Conservation (phyloP, 1,140 invertebrate genomes). For the Scaptomyza pallida region DNA sequence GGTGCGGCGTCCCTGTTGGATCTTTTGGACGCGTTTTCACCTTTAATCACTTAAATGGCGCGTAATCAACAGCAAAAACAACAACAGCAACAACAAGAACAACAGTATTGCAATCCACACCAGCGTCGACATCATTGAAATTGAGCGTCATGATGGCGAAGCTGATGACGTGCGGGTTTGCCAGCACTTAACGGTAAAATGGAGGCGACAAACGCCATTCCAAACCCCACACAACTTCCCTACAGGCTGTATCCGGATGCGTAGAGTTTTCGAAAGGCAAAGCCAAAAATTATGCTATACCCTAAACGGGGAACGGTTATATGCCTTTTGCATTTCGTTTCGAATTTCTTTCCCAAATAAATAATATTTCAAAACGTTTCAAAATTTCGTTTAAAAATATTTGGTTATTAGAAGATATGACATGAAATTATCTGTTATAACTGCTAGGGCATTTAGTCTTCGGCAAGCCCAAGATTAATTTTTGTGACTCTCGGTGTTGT, state of each 20-base stretch:
- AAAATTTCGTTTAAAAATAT: too few relatives aligned
- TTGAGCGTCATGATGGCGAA: slow-evolving; percentile 58
- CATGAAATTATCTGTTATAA: too few relatives aligned
- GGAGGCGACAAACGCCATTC: slow-evolving; percentile 16
- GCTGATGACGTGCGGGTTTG: slow-evolving; percentile 64
- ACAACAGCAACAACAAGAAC: slow-evolving; percentile 17
- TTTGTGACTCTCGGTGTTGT: slow-evolving; percentile 10
- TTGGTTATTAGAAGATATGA: too few relatives aligned
- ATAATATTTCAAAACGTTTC: too few relatives aligned
- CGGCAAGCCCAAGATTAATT: not conserved
- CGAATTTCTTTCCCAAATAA: not conserved
- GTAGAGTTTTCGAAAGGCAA: slow-evolving; percentile 42
- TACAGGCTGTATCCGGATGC: slow-evolving; percentile 19
- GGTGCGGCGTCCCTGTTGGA: slow-evolving; percentile 6
- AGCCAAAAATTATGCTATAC: slow-evolving; percentile 40
- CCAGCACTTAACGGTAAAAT: slow-evolving; percentile 60
- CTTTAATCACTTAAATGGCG: slow-evolving; percentile 80
- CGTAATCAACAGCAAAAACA: slow-evolving; percentile 66
- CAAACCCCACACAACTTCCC: slow-evolving; percentile 1
- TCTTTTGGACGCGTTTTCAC: slow-evolving; percentile 52
- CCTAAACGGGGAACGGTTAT: not conserved
- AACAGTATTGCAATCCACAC: slow-evolving; percentile 69
- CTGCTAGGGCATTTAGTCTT: not conserved
- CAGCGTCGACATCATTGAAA: slow-evolving; percentile 66
- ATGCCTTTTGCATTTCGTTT: not conserved